Evolutionary conservation across 1,140 invertebrate genomes (phyloP).

Genomic region (Melipona quadrifasciata): DNA sequence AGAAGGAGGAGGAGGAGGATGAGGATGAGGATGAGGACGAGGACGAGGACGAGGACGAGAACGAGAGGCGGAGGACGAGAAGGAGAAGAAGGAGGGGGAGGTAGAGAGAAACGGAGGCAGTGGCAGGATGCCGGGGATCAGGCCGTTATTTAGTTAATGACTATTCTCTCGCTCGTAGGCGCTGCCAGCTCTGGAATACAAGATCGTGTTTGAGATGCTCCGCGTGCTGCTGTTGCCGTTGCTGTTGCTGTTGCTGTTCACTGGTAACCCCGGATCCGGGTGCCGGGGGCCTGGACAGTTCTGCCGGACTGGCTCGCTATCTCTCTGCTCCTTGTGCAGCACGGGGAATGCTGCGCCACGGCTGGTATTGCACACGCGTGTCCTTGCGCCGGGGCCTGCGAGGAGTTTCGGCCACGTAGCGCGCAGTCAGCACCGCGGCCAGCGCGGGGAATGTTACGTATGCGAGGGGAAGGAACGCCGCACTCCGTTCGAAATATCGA

Average conservation of each 20-base stretch:
- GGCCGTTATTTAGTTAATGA: constrained; percentile 79
- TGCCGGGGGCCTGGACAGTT: constrained; percentile 60
- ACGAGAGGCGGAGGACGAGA: too few species aligned
- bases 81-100: too few species aligned
- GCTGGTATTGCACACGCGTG: constrained; percentile 50
- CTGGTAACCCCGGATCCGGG: constrained; percentile 73
- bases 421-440: constrained; percentile 34
- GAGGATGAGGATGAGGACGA: too few species aligned
- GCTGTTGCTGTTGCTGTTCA: constrained; percentile 38
- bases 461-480: neutral
- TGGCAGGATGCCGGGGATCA: constrained; percentile 55
- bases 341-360: constrained; percentile 39
- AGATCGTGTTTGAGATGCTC: constrained; percentile 81
- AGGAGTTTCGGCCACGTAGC: constrained; percentile 48
- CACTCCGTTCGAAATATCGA: neutral
- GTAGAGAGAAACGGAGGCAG: constrained; percentile 32
- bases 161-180: constrained; percentile 76
- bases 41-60: too few species aligned
- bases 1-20: too few species aligned
- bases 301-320: constrained; percentile 53
- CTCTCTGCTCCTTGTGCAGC: constrained; percentile 24
- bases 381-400: constrained; percentile 30
- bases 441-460: constrained; percentile 43
- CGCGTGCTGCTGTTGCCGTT: constrained; percentile 64
- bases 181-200: constrained; percentile 75